These are phyloP conservation scores for Sphaerodactylus townsendi DNA, from an alignment of 2,113 vertebrate genomes.

Conservation along the genomic window DNA sequence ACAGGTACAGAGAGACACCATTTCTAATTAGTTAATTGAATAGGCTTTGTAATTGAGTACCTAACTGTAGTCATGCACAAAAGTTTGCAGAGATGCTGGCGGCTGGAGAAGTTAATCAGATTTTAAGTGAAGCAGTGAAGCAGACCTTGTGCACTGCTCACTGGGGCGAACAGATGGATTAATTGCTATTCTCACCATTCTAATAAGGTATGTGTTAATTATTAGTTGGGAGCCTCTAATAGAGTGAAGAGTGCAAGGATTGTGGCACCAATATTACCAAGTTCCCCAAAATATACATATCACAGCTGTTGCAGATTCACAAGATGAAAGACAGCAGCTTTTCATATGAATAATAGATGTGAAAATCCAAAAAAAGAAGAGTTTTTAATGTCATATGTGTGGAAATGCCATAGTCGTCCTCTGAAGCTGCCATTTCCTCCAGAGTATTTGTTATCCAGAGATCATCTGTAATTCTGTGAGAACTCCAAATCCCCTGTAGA, in stretches of 20 bases:
- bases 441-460: too few species aligned
- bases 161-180: constrained; percentile 10
- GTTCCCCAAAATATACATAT: constrained; percentile 1
- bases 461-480: too few species aligned
- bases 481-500: too few species aligned
- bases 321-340: background rate
- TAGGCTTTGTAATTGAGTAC: background rate
- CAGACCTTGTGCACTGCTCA: background rate
- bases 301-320: background rate
- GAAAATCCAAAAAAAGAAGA: background rate
- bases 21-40: background rate
- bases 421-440: too few species aligned
- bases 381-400: background rate
- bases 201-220: constrained; percentile 15
- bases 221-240: background rate
- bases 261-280: background rate
- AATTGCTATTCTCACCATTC: constrained; percentile 12
- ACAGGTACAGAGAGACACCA: background rate
- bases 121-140: constrained; percentile 13
- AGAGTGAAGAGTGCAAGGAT: background rate
- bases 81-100: constrained; percentile 3
- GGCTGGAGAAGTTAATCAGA: constrained; percentile 1
- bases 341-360: background rate
- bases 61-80: background rate
- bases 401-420: background rate